Percentiles rank a stretch among this genome's conserved stretches.
These are phyloP conservation scores for Drosophila pectinifera DNA, from an alignment of 1,140 invertebrate genomes.

Conservation along the genomic window DNA sequence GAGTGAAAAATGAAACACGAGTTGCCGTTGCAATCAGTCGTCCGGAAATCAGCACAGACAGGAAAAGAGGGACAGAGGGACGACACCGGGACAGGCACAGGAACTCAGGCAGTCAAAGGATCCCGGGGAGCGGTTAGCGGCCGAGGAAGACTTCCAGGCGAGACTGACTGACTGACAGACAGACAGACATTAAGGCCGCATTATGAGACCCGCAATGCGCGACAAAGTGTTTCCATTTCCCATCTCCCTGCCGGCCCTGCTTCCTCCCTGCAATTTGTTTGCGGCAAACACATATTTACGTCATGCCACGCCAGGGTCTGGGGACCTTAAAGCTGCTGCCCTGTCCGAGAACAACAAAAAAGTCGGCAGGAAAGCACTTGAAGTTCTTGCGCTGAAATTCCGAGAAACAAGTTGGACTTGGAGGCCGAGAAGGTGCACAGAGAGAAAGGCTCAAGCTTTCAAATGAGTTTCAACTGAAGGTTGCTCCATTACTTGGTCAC, in stretches of 20 bases:
- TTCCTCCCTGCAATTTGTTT: constrained; percentile 60
- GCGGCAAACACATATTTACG: constrained; percentile 46
- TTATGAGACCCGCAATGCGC: constrained; percentile 63
- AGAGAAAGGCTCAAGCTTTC: not conserved
- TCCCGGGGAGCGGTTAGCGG: constrained; percentile 8
- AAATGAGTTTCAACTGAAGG: not conserved
- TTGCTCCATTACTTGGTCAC: too few relatives aligned
- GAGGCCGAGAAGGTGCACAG: constrained; percentile 27
- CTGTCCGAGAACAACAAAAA: constrained; percentile 25
- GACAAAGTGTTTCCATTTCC: constrained; percentile 67
- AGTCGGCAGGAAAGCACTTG: constrained; percentile 63
- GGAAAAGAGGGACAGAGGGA: not conserved
- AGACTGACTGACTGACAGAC: constrained; percentile 32
- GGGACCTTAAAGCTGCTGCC: constrained; percentile 46
- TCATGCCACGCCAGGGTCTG: constrained; percentile 66
- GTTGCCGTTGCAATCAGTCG: constrained; percentile 74
- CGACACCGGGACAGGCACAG: constrained; percentile 6
- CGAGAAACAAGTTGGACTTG: constrained; percentile 75
- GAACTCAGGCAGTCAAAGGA: constrained; percentile 26
- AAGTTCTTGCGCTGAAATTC: constrained; percentile 66
- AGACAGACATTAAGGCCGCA: constrained; percentile 51
- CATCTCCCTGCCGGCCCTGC: constrained; percentile 1
- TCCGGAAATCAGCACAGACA: constrained; percentile 78
- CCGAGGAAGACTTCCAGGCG: constrained; percentile 24
- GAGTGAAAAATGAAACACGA: constrained; percentile 80